Base-by-base conservation (phyloP, 1,140 invertebrate genomes). In the Contarinia nasturtii region DNA sequence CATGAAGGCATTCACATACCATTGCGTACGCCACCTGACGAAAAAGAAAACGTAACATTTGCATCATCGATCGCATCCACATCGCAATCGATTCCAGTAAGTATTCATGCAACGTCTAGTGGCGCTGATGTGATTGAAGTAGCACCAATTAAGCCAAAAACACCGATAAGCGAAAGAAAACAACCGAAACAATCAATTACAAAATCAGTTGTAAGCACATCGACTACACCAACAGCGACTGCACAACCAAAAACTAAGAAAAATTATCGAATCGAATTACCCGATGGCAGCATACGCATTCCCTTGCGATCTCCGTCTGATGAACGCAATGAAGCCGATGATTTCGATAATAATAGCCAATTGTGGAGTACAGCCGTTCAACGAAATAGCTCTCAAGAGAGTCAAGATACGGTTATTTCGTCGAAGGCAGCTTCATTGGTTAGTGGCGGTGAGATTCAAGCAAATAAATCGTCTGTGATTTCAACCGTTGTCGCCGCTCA, bases 11-110 rank as follows among this genome's bases (percentile, higher is more conserved):
- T 79, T 37, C 69, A 75, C 46, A 79, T 79, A 53, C 76, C 76
- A 2, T 54, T 79, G 37, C 74, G 74, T 45, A 77, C 76, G 8
- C 76, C 76, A n/a, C 74, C 74, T 0, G 73, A 76, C 50, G 75
- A 77, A 50, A 66, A 71, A 41, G 61, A 69, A 47, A 58, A 57
- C 0, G 50, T 54, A 40, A 1, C 12, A 42, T 37, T 33, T 38
- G 22, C 4, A 17, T 36, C 20, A 33, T 33, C n/a, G 36, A 15
- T 37, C 15, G 37, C 37, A 15, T 4, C 37, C 4, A 7, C 7
- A 40, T 3, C 14, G 17, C 37, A n/a, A 49, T 46, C 27, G 51
- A 49, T 12, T 45, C 50, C 57, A 3, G 53, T 54, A 18, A 56
- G 54, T 17, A 38, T 17, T 5, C 12, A n/a, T n/a, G 12, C 5